Percentiles rank a stretch among this genome's conserved stretches.
phyloP scores from a whole-genome alignment of 2,888 invertebrate species.

The Clanis bilineata region DNA sequence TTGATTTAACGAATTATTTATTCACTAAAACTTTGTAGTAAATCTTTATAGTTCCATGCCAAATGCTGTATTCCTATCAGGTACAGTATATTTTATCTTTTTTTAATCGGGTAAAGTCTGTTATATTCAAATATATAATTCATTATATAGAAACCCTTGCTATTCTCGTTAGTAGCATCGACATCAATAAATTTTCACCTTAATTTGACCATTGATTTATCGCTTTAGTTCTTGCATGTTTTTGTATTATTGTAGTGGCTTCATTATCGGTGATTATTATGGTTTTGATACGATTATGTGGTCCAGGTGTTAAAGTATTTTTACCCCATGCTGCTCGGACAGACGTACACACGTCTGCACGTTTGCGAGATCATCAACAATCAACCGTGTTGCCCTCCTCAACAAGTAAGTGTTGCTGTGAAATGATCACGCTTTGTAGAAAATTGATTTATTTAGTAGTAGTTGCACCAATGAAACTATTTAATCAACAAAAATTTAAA shows the following conservation, averaged over 20 bases:
- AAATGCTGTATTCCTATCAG: too few species aligned
- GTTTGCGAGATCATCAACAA: constrained; percentile 93
- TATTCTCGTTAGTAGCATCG: too few species aligned
- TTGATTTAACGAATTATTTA: too few species aligned
- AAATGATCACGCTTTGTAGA: not conserved
- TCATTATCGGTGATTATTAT: not conserved
- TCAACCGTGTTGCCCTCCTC: constrained; percentile 91
- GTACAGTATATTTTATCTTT: too few species aligned
- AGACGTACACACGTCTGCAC: constrained; percentile 95
- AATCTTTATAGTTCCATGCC: too few species aligned
- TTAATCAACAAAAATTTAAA: not conserved
- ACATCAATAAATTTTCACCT: too few species aligned
- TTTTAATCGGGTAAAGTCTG: too few species aligned
- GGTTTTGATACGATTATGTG: constrained; percentile 14
- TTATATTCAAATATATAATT: too few species aligned
- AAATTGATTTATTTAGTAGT: constrained; percentile 8
- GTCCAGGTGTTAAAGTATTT: constrained; percentile 66
- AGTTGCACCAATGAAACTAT: not conserved
- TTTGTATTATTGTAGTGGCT: not conserved
- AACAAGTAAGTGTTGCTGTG: constrained; percentile 64
- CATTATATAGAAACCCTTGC: too few species aligned
- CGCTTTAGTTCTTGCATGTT: not conserved
- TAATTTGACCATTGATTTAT: not conserved
- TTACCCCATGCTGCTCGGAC: constrained; percentile 77
- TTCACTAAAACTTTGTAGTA: too few species aligned